phyloP scores from a whole-genome alignment of 2,888 invertebrate species.

The Steinernema carpocapsae region DNA sequence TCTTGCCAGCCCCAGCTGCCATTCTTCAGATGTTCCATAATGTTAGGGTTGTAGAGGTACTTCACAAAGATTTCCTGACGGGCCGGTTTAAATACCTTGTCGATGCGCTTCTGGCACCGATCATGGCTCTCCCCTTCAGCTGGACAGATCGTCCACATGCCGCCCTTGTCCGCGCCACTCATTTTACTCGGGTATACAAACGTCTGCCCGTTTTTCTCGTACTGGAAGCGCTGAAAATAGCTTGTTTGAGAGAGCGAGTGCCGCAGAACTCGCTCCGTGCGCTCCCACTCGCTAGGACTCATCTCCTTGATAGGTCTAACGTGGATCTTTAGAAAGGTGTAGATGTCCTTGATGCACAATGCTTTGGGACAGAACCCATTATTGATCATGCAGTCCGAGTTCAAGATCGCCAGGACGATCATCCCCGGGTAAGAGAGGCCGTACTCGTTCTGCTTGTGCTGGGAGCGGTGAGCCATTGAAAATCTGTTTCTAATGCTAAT shows the following conservation, averaged over 20 bases:
- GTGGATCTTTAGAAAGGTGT: background rate
- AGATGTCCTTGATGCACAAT: background rate
- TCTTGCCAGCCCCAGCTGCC: too few relatives aligned
- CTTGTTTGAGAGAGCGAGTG: slow-evolving; percentile 9
- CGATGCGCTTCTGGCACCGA: too few relatives aligned
- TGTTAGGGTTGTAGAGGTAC: too few relatives aligned
- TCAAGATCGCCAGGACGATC: background rate
- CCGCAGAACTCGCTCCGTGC: background rate
- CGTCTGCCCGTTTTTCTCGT: background rate
- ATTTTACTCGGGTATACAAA: too few relatives aligned
- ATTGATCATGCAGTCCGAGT: background rate
- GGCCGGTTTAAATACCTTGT: too few relatives aligned
- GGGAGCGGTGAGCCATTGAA: too few relatives aligned
- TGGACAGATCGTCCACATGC: too few relatives aligned
- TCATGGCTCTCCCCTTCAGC: too few relatives aligned
- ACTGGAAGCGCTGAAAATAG: background rate
- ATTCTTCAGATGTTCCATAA: too few relatives aligned
- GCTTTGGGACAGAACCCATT: background rate
- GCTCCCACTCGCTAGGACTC: background rate
- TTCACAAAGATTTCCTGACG: too few relatives aligned
- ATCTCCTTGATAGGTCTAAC: background rate
- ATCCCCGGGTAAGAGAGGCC: background rate
- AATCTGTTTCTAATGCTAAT: too few relatives aligned
- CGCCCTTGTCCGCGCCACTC: too few relatives aligned
- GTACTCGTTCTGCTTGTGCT: slow-evolving; percentile 12